Evolutionary conservation across 2,888 invertebrate genomes (phyloP).

Genomic region (Plutella xylostella): DNA sequence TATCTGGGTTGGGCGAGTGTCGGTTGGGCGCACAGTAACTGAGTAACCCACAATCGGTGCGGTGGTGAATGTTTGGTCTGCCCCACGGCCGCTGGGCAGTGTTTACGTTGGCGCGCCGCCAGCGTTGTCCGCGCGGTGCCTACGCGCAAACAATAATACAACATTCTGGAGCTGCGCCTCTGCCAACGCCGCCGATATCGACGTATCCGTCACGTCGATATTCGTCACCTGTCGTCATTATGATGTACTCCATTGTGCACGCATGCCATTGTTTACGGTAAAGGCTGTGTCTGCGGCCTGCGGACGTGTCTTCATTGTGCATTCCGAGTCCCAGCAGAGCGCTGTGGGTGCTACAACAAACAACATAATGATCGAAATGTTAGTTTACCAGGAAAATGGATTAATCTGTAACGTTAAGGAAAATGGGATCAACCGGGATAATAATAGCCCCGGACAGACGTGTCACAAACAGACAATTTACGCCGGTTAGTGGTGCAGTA

Average conservation of each 20-base stretch:
- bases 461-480: neutral
- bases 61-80: slow-evolving; percentile 68
- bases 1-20: too few species aligned
- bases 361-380: neutral
- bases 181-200: slow-evolving; percentile 41
- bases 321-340: too few species aligned
- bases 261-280: slow-evolving; percentile 25
- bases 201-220: slow-evolving; percentile 49
- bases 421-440: neutral
- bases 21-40: too few species aligned
- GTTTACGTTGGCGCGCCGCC: slow-evolving; percentile 62
- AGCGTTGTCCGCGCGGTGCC: slow-evolving; percentile 59
- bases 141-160: slow-evolving; percentile 50
- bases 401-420: neutral
- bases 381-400: neutral
- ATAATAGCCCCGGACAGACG: neutral
- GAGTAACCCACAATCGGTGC: slow-evolving; percentile 67
- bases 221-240: slow-evolving; percentile 52
- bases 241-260: slow-evolving; percentile 25
- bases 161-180: slow-evolving; percentile 28
- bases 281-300: neutral
- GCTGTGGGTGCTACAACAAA: too few species aligned
- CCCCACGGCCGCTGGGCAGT: slow-evolving; percentile 68
- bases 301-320: neutral
- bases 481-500: neutral